Conservation (phyloP, 1,140 invertebrate genomes). For the Drosophila melanica region DNA sequence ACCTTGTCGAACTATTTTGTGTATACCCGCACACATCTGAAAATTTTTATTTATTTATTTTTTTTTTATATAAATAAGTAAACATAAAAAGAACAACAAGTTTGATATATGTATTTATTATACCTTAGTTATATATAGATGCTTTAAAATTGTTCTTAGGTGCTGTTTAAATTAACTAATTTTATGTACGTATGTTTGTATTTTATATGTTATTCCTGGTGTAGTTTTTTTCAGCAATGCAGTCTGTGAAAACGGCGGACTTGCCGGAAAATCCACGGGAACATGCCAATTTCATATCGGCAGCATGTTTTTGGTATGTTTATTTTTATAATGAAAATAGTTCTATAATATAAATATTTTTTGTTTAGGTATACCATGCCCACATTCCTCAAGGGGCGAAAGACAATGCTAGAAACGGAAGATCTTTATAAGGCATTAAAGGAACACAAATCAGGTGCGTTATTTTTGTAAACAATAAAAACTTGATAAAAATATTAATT, state of each 20-base stretch:
- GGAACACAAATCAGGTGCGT: conserved; percentile 85
- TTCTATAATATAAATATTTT: conserved; percentile 5
- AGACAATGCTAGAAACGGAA: conserved; percentile 85
- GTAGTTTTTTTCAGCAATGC: conserved; percentile 53
- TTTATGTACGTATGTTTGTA: background rate
- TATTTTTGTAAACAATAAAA: background rate
- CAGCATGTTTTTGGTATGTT: conserved; percentile 78
- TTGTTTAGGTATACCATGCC: conserved; percentile 84
- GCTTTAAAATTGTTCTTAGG: too few relatives aligned
- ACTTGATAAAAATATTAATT: background rate
- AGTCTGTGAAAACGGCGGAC: conserved; percentile 80
- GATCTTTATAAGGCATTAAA: conserved; percentile 86
- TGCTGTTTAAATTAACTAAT: too few relatives aligned
- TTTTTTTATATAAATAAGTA: background rate
- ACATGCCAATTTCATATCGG: conserved; percentile 68
- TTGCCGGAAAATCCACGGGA: conserved; percentile 83
- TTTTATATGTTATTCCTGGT: conserved; percentile 8
- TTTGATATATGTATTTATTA: too few relatives aligned
- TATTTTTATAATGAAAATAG: background rate
- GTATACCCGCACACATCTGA: background rate
- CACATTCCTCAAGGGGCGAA: conserved; percentile 85
- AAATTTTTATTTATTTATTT: conserved; percentile 4
- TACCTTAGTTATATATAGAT: too few relatives aligned
- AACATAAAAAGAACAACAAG: too few relatives aligned
- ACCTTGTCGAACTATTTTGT: conserved; percentile 9